Base-by-base conservation (phyloP, 2,888 invertebrate species). In the Ernsta delagoae region DNA sequence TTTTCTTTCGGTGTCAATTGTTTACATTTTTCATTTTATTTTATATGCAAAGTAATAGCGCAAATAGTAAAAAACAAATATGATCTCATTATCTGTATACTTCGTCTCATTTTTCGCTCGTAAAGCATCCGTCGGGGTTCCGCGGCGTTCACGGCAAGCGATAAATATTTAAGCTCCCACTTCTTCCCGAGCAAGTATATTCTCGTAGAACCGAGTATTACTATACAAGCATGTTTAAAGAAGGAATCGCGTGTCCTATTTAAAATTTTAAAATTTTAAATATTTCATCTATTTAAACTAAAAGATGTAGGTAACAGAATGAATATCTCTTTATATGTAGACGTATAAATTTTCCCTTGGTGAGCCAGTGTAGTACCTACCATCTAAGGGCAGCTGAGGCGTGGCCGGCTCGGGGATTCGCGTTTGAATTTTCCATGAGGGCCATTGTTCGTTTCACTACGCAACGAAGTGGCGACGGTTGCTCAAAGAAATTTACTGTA, bases 381-480 rank as follows among this genome's bases (percentile, higher is more conserved):
- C n/a, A 12, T 48, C 5, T 12, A 6, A 48, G 12, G 12, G 12
- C 6, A 48, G 48, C n/a, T 75, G 75, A 78, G 74, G 76, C 78
- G 77, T 56, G 45, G 41, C 60, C 31, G 41, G 31, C 39, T 48
- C 59, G 75, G 79, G 80, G 56, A 36, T 36, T 80, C 72, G 72
- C 78, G 81, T 81, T 81, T 88, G 85, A 84, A 87, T 88, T 85
- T 88, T 88, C 82, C 82, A 88, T 87, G 87, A 86, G 84, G 74
- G 77, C 84, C 82, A 85, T 86, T 87, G 87, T 87, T 83, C 78
- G 79, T 77, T 77, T 80, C 79, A 79, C 79, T 79, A 74, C 78
- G 76, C 76, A 73, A 78, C 74, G 71, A 74, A 74, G 72, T 71
- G 71, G 68, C 69, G 75, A 71, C 71, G 70, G 66, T 53, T 74